phyloP scores from a whole-genome alignment of 1,140 invertebrate genomes.

The Caerostris darwini region DNA sequence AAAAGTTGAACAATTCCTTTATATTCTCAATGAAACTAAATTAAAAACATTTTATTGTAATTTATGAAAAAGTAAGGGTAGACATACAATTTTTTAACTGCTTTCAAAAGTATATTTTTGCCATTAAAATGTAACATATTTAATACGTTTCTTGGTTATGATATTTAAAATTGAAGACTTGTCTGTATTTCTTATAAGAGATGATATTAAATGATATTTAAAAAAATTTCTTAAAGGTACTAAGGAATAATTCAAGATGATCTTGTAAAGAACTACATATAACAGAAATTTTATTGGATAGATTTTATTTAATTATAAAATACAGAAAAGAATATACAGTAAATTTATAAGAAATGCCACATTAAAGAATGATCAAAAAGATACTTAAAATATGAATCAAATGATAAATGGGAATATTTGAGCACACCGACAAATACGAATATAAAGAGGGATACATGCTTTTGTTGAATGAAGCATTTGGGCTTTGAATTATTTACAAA shows the following conservation, averaged over 20 bases:
- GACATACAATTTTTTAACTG: too few species aligned
- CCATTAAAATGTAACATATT: too few species aligned
- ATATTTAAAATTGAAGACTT: not conserved
- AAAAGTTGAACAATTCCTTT: too few species aligned
- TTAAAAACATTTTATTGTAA: too few species aligned
- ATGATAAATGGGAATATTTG: constrained; percentile 17
- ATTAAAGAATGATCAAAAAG: not conserved
- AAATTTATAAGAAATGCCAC: constrained; percentile 54
- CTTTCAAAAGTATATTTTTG: too few species aligned
- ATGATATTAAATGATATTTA: not conserved
- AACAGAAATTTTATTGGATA: not conserved
- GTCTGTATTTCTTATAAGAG: not conserved
- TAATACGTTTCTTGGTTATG: too few species aligned
- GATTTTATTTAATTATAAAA: constrained; percentile 64
- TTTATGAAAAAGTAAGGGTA: too few species aligned
- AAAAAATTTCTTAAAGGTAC: not conserved
- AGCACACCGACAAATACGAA: constrained; percentile 14
- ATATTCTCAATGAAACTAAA: too few species aligned
- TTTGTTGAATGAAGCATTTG: not conserved
- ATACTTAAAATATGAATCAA: not conserved
- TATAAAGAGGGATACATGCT: not conserved
- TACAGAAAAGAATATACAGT: constrained; percentile 66
- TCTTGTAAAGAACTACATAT: not conserved
- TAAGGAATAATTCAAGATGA: not conserved
- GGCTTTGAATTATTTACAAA: constrained; percentile 60